Evolutionary conservation across 2,888 invertebrate species (phyloP).

Genomic region (Rhyacophila evoluta): DNA sequence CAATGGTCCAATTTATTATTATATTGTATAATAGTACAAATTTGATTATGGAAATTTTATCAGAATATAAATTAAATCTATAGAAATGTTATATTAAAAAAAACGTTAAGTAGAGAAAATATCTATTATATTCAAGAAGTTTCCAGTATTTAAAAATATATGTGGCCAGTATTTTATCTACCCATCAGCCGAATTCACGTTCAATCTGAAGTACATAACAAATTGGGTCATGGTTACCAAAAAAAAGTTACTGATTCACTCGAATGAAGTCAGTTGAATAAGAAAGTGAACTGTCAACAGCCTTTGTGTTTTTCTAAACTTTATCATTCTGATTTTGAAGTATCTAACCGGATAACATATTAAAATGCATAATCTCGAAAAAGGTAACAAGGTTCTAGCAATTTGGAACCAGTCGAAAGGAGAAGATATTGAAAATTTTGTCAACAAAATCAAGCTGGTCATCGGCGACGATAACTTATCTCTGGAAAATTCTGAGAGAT

Average conservation of each 20-base stretch:
- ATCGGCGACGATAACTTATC: conserved; percentile 67
- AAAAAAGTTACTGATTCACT: neutral
- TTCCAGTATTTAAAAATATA: too few relatives aligned
- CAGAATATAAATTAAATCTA: too few relatives aligned
- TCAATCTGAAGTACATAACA: neutral
- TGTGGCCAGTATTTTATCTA: too few relatives aligned
- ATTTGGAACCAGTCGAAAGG: conserved; percentile 70
- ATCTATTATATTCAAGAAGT: too few relatives aligned
- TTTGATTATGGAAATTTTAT: too few relatives aligned
- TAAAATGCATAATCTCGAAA: conserved; percentile 61
- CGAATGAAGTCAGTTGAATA: neutral
- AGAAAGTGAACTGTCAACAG: conserved; percentile 16
- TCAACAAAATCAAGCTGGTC: conserved; percentile 66
- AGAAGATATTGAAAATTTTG: conserved; percentile 67
- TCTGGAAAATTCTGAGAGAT: conserved; percentile 72
- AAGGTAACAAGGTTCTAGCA: conserved; percentile 68
- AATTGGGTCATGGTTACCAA: neutral
- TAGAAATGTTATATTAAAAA: too few relatives aligned
- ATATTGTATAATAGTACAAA: too few relatives aligned
- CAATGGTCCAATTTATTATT: too few relatives aligned
- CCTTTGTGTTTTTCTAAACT: neutral
- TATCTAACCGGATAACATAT: neutral
- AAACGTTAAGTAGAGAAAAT: too few relatives aligned
- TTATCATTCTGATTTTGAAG: neutral
- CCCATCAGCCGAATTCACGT: too few relatives aligned